Evolutionary conservation across 2,797 vertebrate genomes (phyloP), one percentile per base, ranked within the genome.

Genomic region (Cossypha niveicapilla): DNA sequence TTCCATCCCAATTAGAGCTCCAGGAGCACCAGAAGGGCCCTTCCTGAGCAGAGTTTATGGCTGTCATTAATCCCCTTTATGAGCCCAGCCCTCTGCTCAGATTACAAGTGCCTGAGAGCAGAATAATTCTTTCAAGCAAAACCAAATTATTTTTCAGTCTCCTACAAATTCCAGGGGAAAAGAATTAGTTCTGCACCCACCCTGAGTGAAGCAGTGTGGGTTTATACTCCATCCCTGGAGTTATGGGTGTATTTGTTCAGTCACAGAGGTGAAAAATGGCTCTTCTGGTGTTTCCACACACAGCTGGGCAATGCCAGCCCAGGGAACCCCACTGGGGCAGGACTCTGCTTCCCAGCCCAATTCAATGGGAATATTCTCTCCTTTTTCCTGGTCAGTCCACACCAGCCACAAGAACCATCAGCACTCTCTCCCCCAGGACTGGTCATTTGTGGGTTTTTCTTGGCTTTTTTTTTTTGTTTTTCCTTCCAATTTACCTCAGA

Each of bases 1-100:
- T 47, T 88, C n/a, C 77, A 84, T 58, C 77, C 86, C 87, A 89
- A 27, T 73, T 42, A 89, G 66, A 79, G 77, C 94, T 91, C 61
- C 74, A 84, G 51, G 30, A 93, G 77, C 63, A 91, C 66, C 90
- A 76, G 58, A 62, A 85, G 47, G 66, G 51, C 86, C 84, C 71
- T 95, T 94, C 80, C 91, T 89, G 83, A 9, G 2, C 8, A 3
- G 51, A 56, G 75, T 93, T 96, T 91, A 85, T 87, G 78, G 74
- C 48, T 93, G 77, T 76, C 91, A 35, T 93, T 88, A 93, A 85
- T 95, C 77, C 88, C 84, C 63, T 88, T 91, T 82, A 87, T 63
- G 88, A 93, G 74, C 45, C 83, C 94, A 92, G 44, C 81, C 83
- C 77, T 86, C 84, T 76, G 77, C 88, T 89, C 17, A 1, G 56